Conservation (phyloP, 2,113 vertebrate genomes). For the Thalassoma bifasciatum region DNA sequence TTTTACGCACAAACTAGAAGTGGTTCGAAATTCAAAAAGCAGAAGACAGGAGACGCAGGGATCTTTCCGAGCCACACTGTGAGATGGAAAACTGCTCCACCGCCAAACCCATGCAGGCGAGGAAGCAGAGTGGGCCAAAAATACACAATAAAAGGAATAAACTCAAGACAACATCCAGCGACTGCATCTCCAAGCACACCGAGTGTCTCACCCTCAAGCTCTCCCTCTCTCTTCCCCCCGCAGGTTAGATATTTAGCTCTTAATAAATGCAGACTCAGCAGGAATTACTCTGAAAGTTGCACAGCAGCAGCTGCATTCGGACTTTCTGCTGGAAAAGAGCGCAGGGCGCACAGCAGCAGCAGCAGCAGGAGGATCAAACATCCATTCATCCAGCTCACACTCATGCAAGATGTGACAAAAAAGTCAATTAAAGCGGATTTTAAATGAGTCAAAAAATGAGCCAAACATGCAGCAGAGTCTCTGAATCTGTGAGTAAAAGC, state of each 20-base stretch:
- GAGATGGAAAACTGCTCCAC: constrained; percentile 87
- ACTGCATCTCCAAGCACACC: constrained; percentile 41
- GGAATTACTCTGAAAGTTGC: constrained; percentile 70
- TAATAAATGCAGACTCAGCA: constrained; percentile 73
- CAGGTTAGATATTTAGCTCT: constrained; percentile 58
- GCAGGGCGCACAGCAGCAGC: constrained; percentile 39
- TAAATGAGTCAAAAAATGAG: not conserved
- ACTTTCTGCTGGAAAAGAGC: constrained; percentile 65
- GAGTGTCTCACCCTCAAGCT: constrained; percentile 30
- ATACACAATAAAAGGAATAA: constrained; percentile 83
- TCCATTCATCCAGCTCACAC: constrained; percentile 53
- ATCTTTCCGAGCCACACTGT: constrained; percentile 75
- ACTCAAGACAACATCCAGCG: constrained; percentile 70
- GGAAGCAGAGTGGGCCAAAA: constrained; percentile 81
- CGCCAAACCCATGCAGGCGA: constrained; percentile 83
- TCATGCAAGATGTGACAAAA: constrained; percentile 42
- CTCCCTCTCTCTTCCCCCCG: constrained; percentile 11
- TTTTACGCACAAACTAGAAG: constrained; percentile 48
- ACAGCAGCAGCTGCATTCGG: constrained; percentile 50
- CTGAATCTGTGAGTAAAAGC: constrained; percentile 14
- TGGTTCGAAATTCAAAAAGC: constrained; percentile 25
- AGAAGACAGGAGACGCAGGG: constrained; percentile 54
- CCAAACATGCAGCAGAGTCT: constrained; percentile 35
- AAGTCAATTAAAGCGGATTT: constrained; percentile 42
- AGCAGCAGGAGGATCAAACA: constrained; percentile 31